Evolutionary conservation across 2,888 invertebrate genomes (phyloP).

Genomic region (Syrista parreyssii): DNA sequence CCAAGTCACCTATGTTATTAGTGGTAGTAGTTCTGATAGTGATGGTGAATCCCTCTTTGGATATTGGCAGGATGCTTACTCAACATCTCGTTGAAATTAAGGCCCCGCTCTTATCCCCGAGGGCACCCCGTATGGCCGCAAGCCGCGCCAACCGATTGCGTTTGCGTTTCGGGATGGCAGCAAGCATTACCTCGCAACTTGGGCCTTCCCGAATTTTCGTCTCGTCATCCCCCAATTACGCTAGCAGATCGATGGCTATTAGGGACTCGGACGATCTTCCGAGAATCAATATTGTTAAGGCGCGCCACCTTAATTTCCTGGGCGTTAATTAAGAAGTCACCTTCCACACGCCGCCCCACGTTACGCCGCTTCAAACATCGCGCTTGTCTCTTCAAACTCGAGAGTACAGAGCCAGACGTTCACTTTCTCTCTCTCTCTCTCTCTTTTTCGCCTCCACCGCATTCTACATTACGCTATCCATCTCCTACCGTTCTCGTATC

Average conservation of each 20-base stretch:
- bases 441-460: constrained; percentile 12
- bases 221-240: constrained; percentile 19
- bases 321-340: constrained; percentile 21
- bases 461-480: constrained; percentile 1
- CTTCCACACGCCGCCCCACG: constrained; percentile 7
- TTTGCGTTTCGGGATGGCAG: no score
- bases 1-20: no score
- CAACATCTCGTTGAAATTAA: no score
- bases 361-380: not conserved
- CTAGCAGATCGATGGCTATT: constrained; percentile 8
- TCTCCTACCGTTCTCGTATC: no score
- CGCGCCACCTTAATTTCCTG: constrained; percentile 10
- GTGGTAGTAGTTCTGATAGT: no score
- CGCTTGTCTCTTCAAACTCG: no score
- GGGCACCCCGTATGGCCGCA: no score
- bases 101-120: no score
- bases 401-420: not conserved
- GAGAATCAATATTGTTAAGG: constrained; percentile 19
- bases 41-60: no score
- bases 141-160: no score
- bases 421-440: constrained; percentile 14
- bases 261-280: constrained; percentile 8
- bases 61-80: no score
- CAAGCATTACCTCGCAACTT: no score
- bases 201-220: constrained; percentile 1